Evolutionary conservation across 2,113 vertebrate species (phyloP).

Genomic region (Caracal caracal): DNA sequence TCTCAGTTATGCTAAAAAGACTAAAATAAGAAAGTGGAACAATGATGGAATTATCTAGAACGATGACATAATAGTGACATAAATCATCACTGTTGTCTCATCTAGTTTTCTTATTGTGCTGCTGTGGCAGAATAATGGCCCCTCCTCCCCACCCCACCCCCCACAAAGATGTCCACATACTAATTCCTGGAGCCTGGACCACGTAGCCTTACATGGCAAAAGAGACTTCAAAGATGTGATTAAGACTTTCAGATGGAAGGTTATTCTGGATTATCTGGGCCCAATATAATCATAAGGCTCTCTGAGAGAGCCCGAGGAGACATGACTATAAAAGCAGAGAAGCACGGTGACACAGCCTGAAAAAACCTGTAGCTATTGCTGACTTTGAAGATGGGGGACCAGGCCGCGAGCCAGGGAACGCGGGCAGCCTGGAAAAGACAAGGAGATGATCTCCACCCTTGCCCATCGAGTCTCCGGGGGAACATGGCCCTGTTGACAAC

Average conservation of each 20-base stretch:
- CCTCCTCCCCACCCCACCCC: no score
- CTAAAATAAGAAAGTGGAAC: neutral
- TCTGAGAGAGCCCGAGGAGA: neutral
- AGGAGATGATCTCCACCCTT: neutral
- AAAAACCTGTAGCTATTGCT: neutral
- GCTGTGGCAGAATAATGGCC: neutral
- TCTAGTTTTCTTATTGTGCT: neutral
- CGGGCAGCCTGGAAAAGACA: neutral
- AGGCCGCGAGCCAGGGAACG: neutral
- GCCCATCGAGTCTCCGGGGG: neutral
- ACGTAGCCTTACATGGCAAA: neutral
- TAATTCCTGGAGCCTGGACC: neutral
- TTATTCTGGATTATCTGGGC: neutral
- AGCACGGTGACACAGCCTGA: accelerated
- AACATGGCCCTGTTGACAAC: neutral
- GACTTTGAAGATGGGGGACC: neutral
- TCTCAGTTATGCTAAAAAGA: neutral
- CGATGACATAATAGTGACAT: neutral
- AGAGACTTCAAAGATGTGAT: neutral
- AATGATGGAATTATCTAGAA: neutral
- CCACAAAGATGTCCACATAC: neutral
- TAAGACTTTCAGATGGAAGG: neutral
- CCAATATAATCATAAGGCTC: neutral
- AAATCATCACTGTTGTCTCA: neutral
- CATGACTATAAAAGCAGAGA: neutral